phyloP scores from a whole-genome alignment of 2,113 vertebrate species.

The Peromyscus maniculatus region DNA sequence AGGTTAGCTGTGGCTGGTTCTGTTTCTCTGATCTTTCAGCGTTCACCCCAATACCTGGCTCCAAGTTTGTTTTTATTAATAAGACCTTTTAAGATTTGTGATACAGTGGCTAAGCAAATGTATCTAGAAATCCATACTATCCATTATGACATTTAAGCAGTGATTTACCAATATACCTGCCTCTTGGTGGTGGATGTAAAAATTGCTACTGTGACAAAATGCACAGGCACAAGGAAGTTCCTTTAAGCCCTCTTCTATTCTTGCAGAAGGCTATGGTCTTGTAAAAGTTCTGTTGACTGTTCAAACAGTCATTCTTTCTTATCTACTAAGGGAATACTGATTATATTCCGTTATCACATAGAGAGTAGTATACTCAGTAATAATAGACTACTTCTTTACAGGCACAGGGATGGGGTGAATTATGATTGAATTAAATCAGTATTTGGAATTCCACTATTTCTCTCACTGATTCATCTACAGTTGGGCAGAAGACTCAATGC shows the following conservation, averaged over 20 bases:
- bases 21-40: no score
- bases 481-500: background rate
- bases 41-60: no score
- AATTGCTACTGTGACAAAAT: background rate
- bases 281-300: background rate
- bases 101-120: background rate
- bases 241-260: background rate
- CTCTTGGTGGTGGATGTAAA: constrained; percentile 17
- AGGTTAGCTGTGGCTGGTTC: no score
- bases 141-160: background rate
- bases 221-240: background rate
- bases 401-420: background rate
- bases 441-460: background rate
- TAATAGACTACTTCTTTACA: background rate
- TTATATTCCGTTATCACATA: background rate
- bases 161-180: background rate
- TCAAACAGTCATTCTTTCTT: background rate
- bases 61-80: no score
- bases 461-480: background rate
- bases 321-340: background rate
- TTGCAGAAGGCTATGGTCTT: background rate
- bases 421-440: background rate
- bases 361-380: background rate
- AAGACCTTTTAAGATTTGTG: no score
- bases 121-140: constrained; percentile 34